phyloP scores from a whole-genome alignment of 2,888 invertebrate species.

The Brachyptera putata region DNA sequence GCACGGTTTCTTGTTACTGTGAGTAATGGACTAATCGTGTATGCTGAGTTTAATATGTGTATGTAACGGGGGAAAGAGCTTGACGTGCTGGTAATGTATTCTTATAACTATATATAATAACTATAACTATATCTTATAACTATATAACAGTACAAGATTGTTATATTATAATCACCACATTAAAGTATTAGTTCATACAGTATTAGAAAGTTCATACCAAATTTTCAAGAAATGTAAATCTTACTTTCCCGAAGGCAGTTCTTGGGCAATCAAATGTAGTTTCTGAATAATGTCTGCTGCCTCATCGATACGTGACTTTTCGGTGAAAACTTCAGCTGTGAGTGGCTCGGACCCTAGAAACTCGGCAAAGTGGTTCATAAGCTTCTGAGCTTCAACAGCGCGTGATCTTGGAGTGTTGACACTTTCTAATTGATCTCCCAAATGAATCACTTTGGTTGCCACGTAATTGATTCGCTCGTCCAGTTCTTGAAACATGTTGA shows the following conservation, averaged over 20 bases:
- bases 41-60: no score
- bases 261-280: constrained; percentile 90
- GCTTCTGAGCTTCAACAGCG: constrained; percentile 89
- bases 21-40: no score
- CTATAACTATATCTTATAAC: no score
- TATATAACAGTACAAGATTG: no score
- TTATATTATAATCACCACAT: no score
- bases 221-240: constrained; percentile 32
- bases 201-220: constrained; percentile 2
- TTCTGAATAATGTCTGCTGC: constrained; percentile 98
- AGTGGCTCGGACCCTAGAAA: constrained; percentile 76
- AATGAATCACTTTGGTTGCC: constrained; percentile 93
- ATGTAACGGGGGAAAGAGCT: no score
- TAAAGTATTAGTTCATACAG: no score
- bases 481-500: constrained; percentile 83
- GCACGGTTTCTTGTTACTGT: no score
- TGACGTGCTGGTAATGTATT: no score
- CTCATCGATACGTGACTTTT: constrained; percentile 80
- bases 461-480: constrained; percentile 96
- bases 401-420: constrained; percentile 92
- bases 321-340: constrained; percentile 80
- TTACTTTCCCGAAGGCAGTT: constrained; percentile 79
- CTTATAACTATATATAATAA: no score
- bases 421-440: constrained; percentile 97
- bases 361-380: constrained; percentile 88